A percentile compares a stretch with the other conserved stretches of the same genome.
Evolutionary conservation across 2,888 invertebrate genomes (phyloP).

Genomic region (Epinotia nisella): DNA sequence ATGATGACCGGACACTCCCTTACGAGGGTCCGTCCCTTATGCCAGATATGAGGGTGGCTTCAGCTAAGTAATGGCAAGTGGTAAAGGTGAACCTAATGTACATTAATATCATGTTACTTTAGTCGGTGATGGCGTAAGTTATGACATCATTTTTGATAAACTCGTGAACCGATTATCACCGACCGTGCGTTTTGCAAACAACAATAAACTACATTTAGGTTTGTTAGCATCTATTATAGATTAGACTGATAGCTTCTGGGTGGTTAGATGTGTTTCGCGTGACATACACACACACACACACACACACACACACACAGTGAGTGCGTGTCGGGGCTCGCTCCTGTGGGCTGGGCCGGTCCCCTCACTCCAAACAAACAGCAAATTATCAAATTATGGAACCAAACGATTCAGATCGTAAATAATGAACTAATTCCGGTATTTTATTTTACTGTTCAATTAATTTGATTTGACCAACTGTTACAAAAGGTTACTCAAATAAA

Average conservation of each 20-base stretch:
- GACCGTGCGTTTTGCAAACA: conserved; percentile 25
- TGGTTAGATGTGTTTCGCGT: conserved; percentile 12
- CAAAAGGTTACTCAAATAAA: conserved; percentile 14
- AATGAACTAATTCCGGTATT: conserved; percentile 47
- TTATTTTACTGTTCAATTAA: conserved; percentile 49
- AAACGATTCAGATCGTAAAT: conserved; percentile 52
- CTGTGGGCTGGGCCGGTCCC: conserved; percentile 45
- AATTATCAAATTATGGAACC: conserved; percentile 58
- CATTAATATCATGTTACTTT: conserved; percentile 45
- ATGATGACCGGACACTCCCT: conserved; percentile 75
- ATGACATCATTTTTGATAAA: conserved; percentile 57
- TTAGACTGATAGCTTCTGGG: conserved; percentile 28
- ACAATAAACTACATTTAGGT: conserved; percentile 18
- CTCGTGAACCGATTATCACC: conserved; percentile 65
- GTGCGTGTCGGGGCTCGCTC: conserved; percentile 21
- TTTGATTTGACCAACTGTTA: conserved; percentile 45
- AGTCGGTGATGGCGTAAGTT: conserved; percentile 41
- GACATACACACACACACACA: no score
- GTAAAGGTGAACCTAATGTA: conserved; percentile 60
- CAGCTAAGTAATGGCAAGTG: conserved; percentile 57
- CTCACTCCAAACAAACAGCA: conserved; percentile 55
- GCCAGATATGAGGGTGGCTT: conserved; percentile 54
- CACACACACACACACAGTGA: no score
- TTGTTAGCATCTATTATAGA: conserved; percentile 23
- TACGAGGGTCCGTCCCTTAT: conserved; percentile 70